phyloP scores from a whole-genome alignment of 2,113 vertebrate species.

The Alectura lathami region DNA sequence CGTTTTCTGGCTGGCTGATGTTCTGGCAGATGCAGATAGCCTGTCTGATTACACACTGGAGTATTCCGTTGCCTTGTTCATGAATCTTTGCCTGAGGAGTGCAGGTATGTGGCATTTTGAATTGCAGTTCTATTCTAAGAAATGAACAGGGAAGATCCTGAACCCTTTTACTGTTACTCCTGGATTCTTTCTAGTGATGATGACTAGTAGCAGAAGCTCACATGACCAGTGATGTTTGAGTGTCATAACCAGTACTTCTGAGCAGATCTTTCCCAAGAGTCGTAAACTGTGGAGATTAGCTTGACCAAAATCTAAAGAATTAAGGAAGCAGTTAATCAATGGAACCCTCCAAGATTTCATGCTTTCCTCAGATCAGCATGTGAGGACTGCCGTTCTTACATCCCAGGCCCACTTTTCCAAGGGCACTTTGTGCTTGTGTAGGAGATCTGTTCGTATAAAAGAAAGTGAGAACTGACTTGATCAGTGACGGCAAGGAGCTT shows the following conservation, averaged over 20 bases:
- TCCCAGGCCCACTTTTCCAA: neutral
- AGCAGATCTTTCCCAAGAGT: neutral
- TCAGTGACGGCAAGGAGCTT: neutral
- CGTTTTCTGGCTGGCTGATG: slow-evolving; percentile 89
- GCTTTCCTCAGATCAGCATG: neutral
- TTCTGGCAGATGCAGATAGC: slow-evolving; percentile 87
- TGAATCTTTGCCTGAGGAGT: slow-evolving; percentile 94
- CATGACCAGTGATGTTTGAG: neutral
- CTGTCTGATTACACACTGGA: slow-evolving; percentile 91
- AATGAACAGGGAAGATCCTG: neutral
- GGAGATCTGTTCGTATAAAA: neutral
- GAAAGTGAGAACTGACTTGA: neutral
- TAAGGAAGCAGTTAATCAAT: neutral
- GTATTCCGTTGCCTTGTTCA: slow-evolving; percentile 89
- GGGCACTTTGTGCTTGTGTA: neutral
- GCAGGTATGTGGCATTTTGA: slow-evolving; percentile 77
- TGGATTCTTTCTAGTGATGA: neutral
- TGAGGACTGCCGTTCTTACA: neutral
- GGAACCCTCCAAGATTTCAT: neutral
- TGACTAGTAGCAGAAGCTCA: neutral
- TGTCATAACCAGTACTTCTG: neutral
- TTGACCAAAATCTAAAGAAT: neutral
- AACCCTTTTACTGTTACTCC: neutral
- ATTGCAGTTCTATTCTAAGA: neutral
- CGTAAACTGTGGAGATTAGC: neutral